Conservation (phyloP, 1,140 invertebrate species). For the Chionoecetes opilio region DNA sequence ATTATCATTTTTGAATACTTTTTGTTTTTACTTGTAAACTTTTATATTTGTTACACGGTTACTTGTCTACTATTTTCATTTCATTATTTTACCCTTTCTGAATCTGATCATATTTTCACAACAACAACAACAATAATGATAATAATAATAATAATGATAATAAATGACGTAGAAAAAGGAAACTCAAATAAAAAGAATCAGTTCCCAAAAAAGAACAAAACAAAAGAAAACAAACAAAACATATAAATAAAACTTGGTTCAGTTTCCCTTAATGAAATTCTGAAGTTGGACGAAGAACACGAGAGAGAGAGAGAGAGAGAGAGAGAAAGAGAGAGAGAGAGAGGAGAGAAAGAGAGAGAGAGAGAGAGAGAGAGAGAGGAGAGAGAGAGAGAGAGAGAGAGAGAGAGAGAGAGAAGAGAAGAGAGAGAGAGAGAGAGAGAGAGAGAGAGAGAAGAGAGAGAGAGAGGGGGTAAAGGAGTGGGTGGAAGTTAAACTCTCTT, state of each 20-base stretch:
- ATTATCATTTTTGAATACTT: neutral
- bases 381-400: neutral
- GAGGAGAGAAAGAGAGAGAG: neutral
- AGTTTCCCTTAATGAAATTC: slow-evolving; percentile 32
- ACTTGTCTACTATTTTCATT: no score
- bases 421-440: slow-evolving; percentile 14
- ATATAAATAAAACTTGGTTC: neutral
- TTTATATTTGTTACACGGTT: no score
- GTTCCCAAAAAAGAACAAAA: neutral
- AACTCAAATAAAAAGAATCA: neutral
- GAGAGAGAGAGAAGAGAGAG: slow-evolving; percentile 5
- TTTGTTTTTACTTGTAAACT: neutral
- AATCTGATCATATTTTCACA: no score
- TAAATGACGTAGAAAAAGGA: neutral
- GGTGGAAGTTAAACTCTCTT: neutral
- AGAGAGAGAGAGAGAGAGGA: neutral
- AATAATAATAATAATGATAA: neutral
- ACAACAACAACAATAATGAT: slow-evolving; percentile 5
- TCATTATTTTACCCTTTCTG: no score
- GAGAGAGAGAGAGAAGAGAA: neutral
- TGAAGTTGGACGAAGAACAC: neutral
- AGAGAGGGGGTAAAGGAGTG: neutral
- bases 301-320: no score
- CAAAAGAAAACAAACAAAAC: neutral
- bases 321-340: neutral